Conservation (phyloP, 2,797 vertebrate species). For the Falco novaeseelandiae region DNA sequence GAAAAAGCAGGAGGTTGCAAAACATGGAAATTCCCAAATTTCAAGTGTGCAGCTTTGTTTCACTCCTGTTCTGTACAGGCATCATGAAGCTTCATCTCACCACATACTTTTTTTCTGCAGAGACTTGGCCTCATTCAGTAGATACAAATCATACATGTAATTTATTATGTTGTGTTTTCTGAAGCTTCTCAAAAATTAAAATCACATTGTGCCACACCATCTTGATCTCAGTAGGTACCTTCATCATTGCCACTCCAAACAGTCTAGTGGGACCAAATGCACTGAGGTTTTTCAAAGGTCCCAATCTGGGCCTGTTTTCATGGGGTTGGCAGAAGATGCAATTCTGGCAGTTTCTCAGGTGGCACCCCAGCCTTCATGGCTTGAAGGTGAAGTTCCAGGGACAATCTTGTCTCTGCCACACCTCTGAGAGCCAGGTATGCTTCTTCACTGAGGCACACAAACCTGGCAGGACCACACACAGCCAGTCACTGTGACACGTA, state of each 20-base stretch:
- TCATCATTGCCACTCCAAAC: background rate
- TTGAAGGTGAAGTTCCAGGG: background rate
- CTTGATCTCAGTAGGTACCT: background rate
- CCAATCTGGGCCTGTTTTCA: background rate
- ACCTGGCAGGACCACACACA: background rate
- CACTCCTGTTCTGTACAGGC: background rate
- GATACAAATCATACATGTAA: background rate
- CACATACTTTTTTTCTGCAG: background rate
- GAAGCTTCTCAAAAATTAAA: background rate
- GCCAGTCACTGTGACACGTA: background rate
- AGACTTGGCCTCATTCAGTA: background rate
- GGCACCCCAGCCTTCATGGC: rapidly evolving
- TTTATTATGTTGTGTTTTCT: background rate
- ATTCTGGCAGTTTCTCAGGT: background rate
- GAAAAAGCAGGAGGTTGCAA: background rate
- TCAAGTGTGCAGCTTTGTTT: background rate
- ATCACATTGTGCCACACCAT: background rate
- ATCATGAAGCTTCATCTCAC: background rate
- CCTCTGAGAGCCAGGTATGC: background rate
- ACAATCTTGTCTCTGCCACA: background rate
- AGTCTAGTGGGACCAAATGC: background rate
- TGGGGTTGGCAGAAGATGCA: background rate
- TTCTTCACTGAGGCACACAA: background rate
- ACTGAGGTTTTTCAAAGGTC: background rate
- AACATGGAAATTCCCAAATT: background rate